Conservation (phyloP, 1,140 invertebrate species). For the Dolichoris vasculosae region DNA sequence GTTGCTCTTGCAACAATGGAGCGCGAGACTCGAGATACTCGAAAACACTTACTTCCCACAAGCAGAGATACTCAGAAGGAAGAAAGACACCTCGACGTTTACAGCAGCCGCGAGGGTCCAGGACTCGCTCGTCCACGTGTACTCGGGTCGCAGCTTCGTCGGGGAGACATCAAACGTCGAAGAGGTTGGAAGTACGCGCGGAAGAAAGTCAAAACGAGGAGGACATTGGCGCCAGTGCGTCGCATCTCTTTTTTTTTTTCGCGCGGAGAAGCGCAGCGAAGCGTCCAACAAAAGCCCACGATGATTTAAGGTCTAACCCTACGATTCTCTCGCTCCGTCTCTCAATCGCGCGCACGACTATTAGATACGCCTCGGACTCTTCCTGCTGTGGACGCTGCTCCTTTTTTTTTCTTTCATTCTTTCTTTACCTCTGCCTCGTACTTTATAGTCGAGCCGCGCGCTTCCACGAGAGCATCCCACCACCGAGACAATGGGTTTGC, state of each 20-base stretch:
- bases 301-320: conserved; percentile 69
- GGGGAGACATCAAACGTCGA: neutral
- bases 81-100: neutral
- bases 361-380: conserved; percentile 40
- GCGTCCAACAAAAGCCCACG: conserved; percentile 53
- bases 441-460: conserved; percentile 30
- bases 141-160: neutral
- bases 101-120: no score
- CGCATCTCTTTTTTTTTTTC: conserved; percentile 53
- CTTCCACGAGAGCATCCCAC: neutral
- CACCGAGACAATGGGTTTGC: conserved; percentile 63
- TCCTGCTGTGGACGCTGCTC: conserved; percentile 33
- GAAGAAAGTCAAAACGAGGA: conserved; percentile 15
- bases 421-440: conserved; percentile 16
- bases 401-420: conserved; percentile 46
- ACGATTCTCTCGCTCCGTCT: conserved; percentile 50
- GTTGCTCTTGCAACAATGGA: neutral
- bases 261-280: conserved; percentile 55
- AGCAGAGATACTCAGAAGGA: neutral
- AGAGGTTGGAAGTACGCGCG: no score
- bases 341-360: conserved; percentile 28
- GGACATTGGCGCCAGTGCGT: conserved; percentile 40
- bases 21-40: neutral
- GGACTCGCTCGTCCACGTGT: neutral
- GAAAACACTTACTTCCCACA: neutral